A percentile compares a stretch with the other conserved stretches of the same genome.
Conservation (phyloP, 2,888 invertebrate species). For the Arge pagana region DNA sequence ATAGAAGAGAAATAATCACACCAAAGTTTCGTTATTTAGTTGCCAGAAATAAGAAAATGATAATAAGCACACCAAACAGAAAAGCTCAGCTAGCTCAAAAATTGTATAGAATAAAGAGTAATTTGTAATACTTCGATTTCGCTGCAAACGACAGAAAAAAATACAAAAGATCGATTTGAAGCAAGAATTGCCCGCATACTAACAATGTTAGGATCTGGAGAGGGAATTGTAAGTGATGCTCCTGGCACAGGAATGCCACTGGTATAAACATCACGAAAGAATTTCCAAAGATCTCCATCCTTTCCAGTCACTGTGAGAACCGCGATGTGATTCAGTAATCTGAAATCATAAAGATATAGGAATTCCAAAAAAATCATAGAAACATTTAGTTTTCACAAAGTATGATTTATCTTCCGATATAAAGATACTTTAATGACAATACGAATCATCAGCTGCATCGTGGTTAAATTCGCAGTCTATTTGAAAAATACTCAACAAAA, state of each 20-base stretch:
- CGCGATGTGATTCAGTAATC: conserved; percentile 81
- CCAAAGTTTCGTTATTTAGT: no score
- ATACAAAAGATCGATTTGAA: conserved; percentile 12
- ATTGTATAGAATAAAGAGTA: neutral
- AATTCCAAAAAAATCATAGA: no score
- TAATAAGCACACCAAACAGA: no score
- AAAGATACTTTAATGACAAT: no score
- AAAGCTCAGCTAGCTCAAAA: neutral
- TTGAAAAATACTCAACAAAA: no score
- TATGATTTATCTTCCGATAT: no score
- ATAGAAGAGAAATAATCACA: no score
- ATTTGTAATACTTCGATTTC: neutral
- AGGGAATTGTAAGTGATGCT: conserved; percentile 66
- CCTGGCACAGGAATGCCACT: conserved; percentile 73
- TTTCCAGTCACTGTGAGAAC: conserved; percentile 70
- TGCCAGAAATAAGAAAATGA: no score
- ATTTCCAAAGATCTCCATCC: conserved; percentile 63
- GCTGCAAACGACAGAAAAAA: conserved; percentile 22
- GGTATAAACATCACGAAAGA: conserved; percentile 71
- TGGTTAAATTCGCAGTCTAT: no score
- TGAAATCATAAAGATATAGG: no score
- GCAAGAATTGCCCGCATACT: conserved; percentile 48
- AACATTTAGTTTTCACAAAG: no score
- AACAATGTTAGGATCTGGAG: conserved; percentile 62
- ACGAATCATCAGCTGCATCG: no score